Base-by-base conservation (phyloP, 2,888 invertebrate species). In the Philereme transversata region DNA sequence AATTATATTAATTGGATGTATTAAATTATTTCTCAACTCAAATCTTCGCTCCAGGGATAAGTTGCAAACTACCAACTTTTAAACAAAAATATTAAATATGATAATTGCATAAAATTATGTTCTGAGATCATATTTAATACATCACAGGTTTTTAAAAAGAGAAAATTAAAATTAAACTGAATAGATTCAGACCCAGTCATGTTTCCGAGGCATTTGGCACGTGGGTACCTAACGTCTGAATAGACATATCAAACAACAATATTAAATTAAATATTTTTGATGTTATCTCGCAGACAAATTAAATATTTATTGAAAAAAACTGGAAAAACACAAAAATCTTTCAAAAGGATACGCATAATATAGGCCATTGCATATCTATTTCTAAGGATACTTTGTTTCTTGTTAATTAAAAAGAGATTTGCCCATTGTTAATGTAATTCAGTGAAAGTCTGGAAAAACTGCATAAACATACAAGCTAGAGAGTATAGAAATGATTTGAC, bases 41-140 rank as follows among this genome's bases (percentile, higher is more conserved):
- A 75, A 65, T 38, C 34, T 51, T 67, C 78, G 76, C 72, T 71
- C 76, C 75, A 79, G 88, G 87, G 88, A 87, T 84, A 87, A 70
- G 54, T 66, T 65, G 70, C 65, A 53, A 68, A 72, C 70, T 72
- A 69, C 82, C 77, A 78, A 83, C 83, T 82, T 84, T 87, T 82
- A 69, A 77, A 76, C 80, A 81, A 71, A 78, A 81, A 81, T 79
- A 88, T 88, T 88, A 88, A 87, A 89, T 86, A 90, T 88, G 91
- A 89, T 83, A 84, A 86, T 86, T 86, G 87, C 81, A 87, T 88
- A 88, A 84, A 90, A 92, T 92, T 87, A 92, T 91, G 87, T 90
- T 88, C 87, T 93, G 93, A 93, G 93, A 94, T 94, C 94, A 94
- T 93, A 93, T 93, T 93, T 93, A 94, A 94, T 93, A 94, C 94